A percentile compares a stretch with the other conserved stretches of the same genome.
Evolutionary conservation across 2,888 invertebrate genomes (phyloP).

Genomic region (Torymus aiolomorphi): DNA sequence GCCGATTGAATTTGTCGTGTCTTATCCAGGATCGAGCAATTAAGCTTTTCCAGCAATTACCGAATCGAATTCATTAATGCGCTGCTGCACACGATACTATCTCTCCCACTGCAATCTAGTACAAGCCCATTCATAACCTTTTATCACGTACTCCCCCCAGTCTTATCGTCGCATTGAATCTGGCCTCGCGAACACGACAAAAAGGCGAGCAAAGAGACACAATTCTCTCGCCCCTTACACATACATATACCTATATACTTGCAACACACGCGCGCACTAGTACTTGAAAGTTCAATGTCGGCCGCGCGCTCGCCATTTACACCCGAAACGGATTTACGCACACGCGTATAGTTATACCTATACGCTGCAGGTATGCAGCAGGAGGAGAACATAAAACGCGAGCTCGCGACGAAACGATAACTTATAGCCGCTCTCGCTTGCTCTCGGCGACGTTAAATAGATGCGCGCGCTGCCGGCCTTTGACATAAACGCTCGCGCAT

Average conservation of each 20-base stretch:
- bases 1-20: background rate
- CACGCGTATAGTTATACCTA: background rate
- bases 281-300: slow-evolving; percentile 25
- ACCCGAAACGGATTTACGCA: slow-evolving; percentile 69
- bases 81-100: no score
- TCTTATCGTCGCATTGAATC: no score
- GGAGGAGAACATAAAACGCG: no score
- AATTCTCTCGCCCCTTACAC: no score
- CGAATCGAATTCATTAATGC: background rate
- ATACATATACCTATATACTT: no score
- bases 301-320: slow-evolving; percentile 66
- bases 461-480: slow-evolving; percentile 67
- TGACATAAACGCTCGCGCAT: slow-evolving; percentile 70
- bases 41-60: background rate
- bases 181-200: no score
- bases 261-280: no score
- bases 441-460: slow-evolving; percentile 68
- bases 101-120: no score
- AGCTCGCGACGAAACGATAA: slow-evolving; percentile 69
- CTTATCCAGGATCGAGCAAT: background rate
- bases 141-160: no score
- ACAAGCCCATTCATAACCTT: no score
- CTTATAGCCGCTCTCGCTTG: slow-evolving; percentile 63
- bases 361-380: no score
- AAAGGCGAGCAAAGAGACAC: no score